Conservation (phyloP, 2,888 invertebrate genomes). For the Apamea anceps region DNA sequence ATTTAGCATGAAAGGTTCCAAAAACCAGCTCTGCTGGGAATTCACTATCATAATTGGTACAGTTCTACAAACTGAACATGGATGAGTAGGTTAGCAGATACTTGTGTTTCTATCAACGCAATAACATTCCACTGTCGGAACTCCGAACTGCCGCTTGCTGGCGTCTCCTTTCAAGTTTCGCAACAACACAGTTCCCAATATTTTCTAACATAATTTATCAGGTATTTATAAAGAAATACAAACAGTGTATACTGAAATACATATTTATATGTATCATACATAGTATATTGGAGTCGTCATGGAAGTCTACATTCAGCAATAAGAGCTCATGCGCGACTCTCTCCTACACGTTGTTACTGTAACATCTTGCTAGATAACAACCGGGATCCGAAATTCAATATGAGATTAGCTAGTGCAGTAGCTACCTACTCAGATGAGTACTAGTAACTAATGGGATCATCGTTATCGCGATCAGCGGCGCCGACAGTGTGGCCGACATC, state of each 20-base stretch:
- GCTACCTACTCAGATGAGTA: neutral
- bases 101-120: neutral
- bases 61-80: constrained; percentile 8
- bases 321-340: no score
- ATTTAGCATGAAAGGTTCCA: constrained; percentile 7
- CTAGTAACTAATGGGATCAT: neutral
- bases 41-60: constrained; percentile 15
- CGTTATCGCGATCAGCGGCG: neutral
- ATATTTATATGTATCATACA: neutral
- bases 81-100: neutral
- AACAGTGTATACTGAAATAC: no score
- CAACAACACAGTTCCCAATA: neutral
- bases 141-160: neutral
- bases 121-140: neutral
- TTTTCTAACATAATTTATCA: neutral
- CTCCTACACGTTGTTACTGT: no score
- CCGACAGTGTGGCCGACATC: neutral
- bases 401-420: neutral
- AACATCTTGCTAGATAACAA: neutral
- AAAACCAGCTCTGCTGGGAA: constrained; percentile 2
- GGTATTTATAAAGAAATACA: neutral
- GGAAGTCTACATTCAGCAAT: no score
- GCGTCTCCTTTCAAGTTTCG: neutral
- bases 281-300: neutral
- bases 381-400: neutral